phyloP scores from a whole-genome alignment of 2,797 vertebrate genomes.

The Bovichtus diacanthus region DNA sequence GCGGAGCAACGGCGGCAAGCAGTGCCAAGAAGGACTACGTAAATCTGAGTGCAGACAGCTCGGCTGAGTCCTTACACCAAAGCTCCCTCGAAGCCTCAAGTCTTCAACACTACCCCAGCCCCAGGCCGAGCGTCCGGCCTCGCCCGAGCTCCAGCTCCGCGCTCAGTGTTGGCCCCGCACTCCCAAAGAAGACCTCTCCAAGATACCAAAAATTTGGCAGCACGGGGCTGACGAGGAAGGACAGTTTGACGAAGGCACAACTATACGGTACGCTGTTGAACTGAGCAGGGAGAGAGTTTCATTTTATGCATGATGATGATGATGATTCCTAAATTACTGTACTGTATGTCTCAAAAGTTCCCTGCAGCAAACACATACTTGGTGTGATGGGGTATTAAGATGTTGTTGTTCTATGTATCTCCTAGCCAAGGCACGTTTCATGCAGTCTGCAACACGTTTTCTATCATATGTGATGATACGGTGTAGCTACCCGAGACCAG shows the following conservation, averaged over 20 bases:
- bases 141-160: constrained; percentile 83
- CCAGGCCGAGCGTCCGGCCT: constrained; percentile 80
- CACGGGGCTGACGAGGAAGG: constrained; percentile 94
- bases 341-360: constrained; percentile 65
- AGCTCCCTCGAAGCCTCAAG: constrained; percentile 90
- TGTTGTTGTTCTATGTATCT: constrained; percentile 76
- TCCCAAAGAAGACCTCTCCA: constrained; percentile 89
- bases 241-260: constrained; percentile 98
- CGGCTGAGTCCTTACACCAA: constrained; percentile 91
- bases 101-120: constrained; percentile 89
- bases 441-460: constrained; percentile 71
- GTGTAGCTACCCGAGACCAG: constrained; percentile 72
- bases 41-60: constrained; percentile 89
- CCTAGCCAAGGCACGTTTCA: constrained; percentile 81
- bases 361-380: constrained; percentile 64
- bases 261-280: constrained; percentile 97
- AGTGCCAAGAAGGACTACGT: constrained; percentile 86
- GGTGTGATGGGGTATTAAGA: constrained; percentile 62
- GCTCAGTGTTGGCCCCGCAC: constrained; percentile 78
- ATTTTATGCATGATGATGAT: constrained; percentile 77
- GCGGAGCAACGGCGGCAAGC: constrained; percentile 52
- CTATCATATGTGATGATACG: constrained; percentile 62
- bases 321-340: constrained; percentile 58
- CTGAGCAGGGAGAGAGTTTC: constrained; percentile 74
- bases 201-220: constrained; percentile 93